Evolutionary conservation across 2,797 vertebrate genomes (phyloP).

Genomic region (Sibirionetta formosa): DNA sequence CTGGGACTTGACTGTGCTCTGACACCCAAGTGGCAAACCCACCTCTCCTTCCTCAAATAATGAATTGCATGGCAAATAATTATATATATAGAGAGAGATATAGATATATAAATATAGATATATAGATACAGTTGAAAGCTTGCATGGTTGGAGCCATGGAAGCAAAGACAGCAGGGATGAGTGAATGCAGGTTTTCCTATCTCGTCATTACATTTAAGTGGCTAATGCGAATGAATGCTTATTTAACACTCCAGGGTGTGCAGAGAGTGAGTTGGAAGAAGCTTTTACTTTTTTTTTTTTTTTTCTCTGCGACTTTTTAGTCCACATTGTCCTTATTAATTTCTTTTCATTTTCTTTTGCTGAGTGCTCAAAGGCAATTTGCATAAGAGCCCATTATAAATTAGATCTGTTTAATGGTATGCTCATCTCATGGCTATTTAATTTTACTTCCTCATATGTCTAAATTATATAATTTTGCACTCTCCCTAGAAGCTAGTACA

Average conservation of each 20-base stretch:
- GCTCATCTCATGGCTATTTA: constrained; percentile 71
- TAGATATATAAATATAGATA: too few relatives aligned
- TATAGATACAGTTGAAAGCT: neutral
- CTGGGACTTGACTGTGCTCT: rapidly evolving
- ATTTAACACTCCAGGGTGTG: constrained; percentile 21
- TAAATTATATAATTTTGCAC: constrained; percentile 61
- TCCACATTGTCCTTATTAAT: constrained; percentile 53
- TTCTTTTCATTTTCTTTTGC: constrained; percentile 63
- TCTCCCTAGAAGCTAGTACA: constrained; percentile 36
- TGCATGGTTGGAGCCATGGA: neutral
- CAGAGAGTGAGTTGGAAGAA: neutral
- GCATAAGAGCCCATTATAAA: constrained; percentile 66
- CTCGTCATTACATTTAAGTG: neutral
- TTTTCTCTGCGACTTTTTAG: constrained; percentile 17
- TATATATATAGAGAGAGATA: too few relatives aligned
- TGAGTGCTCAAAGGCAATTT: constrained; percentile 73
- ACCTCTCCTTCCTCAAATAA: neutral
- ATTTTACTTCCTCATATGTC: constrained; percentile 45
- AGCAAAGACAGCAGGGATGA: neutral
- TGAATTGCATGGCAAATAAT: neutral
- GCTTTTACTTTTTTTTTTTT: neutral
- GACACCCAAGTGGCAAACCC: neutral
- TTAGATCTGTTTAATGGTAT: constrained; percentile 55
- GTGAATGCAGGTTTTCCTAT: neutral
- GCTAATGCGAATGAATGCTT: constrained; percentile 12